Evolutionary conservation across 1,140 invertebrate species (phyloP), one percentile per base, ranked within the genome.

Genomic region (Stegodyphus mimosarum): DNA sequence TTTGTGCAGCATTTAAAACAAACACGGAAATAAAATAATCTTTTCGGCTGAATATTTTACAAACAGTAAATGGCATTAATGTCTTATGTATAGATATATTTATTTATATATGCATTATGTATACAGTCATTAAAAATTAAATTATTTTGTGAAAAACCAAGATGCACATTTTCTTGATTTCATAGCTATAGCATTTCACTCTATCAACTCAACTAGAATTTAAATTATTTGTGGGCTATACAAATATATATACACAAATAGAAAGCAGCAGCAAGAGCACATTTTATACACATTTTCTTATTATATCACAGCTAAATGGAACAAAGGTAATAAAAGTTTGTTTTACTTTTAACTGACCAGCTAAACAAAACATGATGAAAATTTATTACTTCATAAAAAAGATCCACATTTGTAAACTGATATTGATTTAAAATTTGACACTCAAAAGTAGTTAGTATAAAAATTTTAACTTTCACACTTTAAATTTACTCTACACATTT

Each of bases 1-100:
- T 63, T 84, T 84, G 81, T 84, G 81, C 81, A 84, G 72, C 72
- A 75, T 55, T 83, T 76, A 50, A 84, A 84, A 84, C 72, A 74
- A 84, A 84, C 64, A 75, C 33, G 15, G 52, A 84, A 84, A 84
- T 75, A 84, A 84, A 75, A 84, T 83, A 74, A 49, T 60, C 63
- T 72, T 84, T 76, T 84, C 52, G 53, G 81, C 66, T 75, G 63
- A 10, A 83, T 76, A 67, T 69, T 84, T 84, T 73, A 81, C 52
- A 81, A 81, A 84, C 53, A 75, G 73, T 84, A 76, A 84, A 75
- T 84, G 81, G 73, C 81, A 69, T 69, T 83, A 72, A 72, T 49
- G 49, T 17, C 55, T 81, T 73, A 52, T 74, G 48, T 83, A 83
- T 74, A 83, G 18, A 73, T 75, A 84, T 84, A 69, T 70, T 55